Percentiles rank a stretch among this genome's conserved stretches.
phyloP scores from a whole-genome alignment of 1,140 invertebrate species.

The Temnothorax longispinosus region DNA sequence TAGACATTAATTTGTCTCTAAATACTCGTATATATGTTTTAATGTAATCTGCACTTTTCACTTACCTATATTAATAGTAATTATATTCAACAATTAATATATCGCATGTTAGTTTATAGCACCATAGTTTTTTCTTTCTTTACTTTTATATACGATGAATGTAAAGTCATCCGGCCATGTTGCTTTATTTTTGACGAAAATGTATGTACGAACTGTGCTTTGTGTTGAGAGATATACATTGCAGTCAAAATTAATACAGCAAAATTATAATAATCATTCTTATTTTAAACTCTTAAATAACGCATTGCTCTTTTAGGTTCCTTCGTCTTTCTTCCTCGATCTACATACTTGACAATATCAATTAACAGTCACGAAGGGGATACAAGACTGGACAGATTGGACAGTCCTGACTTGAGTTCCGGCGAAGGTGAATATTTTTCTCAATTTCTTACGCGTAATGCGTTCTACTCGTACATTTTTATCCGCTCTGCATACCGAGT shows the following conservation, averaged over 20 bases:
- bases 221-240: neutral
- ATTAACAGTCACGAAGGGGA: neutral
- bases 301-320: neutral
- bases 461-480: neutral
- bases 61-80: neutral
- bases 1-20: neutral
- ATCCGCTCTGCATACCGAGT: neutral
- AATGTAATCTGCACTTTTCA: neutral
- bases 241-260: slow-evolving; percentile 16
- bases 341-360: neutral
- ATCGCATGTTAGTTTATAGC: neutral
- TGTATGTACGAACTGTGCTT: neutral
- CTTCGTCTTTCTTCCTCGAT: neutral
- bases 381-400: neutral
- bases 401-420: neutral
- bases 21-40: neutral
- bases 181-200: slow-evolving; percentile 37
- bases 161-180: neutral
- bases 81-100: neutral
- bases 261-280: slow-evolving; percentile 23
- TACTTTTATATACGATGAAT: neutral
- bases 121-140: neutral
- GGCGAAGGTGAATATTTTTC: neutral
- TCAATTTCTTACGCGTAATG: neutral
- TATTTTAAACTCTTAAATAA: neutral